Percentiles rank a stretch among this genome's conserved stretches.
These are phyloP conservation scores for Troides oblongomaculatus DNA, from an alignment of 2,888 invertebrate genomes.

Conservation along the genomic window DNA sequence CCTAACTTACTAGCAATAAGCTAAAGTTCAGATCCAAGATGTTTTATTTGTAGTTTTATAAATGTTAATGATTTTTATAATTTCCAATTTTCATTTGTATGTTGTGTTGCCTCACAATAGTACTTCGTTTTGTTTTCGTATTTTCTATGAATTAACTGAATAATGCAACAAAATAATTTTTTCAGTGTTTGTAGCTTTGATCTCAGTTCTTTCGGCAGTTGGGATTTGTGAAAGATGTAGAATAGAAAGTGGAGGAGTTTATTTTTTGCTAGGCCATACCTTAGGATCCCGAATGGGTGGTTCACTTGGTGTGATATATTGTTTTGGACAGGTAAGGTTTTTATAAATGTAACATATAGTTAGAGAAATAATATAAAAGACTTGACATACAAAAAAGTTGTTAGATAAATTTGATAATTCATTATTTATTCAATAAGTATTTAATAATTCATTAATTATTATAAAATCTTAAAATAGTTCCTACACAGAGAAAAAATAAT, in stretches of 20 bases:
- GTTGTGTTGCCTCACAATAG: too few relatives aligned
- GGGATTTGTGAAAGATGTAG: conserved; percentile 97
- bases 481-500: neutral
- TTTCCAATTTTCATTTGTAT: too few relatives aligned
- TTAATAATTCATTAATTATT: neutral
- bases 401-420: too few relatives aligned
- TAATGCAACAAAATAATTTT: conserved; percentile 37
- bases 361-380: too few relatives aligned
- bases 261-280: conserved; percentile 96
- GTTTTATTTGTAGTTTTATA: too few relatives aligned
- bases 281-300: conserved; percentile 96
- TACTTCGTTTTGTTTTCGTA: too few relatives aligned
- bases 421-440: too few relatives aligned
- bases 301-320: conserved; percentile 94
- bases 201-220: conserved; percentile 96
- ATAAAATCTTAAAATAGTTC: neutral
- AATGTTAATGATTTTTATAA: too few relatives aligned
- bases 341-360: neutral
- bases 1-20: too few relatives aligned
- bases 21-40: too few relatives aligned
- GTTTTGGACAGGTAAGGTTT: conserved; percentile 92
- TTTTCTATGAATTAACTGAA: neutral
- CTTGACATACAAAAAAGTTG: too few relatives aligned
- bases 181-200: conserved; percentile 91
- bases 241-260: conserved; percentile 98